A percentile compares a stretch with the other conserved stretches of the same genome.
These are phyloP conservation scores for Paratrypauchen microcephalus DNA, from an alignment of 2,797 vertebrate genomes.

Conservation along the genomic window DNA sequence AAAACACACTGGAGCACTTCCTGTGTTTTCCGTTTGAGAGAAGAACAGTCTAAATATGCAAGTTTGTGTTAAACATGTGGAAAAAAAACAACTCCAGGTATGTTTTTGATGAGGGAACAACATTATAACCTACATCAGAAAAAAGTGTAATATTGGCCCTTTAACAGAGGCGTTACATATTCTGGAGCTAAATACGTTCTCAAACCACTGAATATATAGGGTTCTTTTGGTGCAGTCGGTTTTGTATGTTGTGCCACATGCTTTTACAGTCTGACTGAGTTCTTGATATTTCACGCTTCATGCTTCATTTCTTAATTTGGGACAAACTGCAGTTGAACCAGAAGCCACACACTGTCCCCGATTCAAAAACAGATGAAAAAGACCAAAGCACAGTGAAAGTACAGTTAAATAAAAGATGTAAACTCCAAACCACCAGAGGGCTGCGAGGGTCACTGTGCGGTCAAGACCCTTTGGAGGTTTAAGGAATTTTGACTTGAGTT, in stretches of 20 bases:
- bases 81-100: too few species aligned
- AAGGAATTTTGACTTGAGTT: neutral
- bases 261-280: constrained; percentile 33
- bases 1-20: too few species aligned
- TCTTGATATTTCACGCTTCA: constrained; percentile 16
- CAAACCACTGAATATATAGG: neutral
- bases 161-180: too few species aligned
- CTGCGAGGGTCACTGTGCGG: neutral
- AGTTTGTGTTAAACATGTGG: too few species aligned
- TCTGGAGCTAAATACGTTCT: too few species aligned
- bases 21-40: too few species aligned
- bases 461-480: neutral
- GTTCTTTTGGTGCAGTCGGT: neutral
- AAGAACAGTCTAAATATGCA: too few species aligned
- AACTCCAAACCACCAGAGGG: neutral
- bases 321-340: constrained; percentile 17
- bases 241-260: neutral
- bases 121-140: too few species aligned
- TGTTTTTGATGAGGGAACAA: too few species aligned
- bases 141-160: too few species aligned
- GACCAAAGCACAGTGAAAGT: neutral
- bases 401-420: constrained; percentile 9
- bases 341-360: constrained; percentile 1
- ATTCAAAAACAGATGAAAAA: constrained; percentile 1
- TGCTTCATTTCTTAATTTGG: constrained; percentile 15